Percentiles rank a stretch among this genome's conserved stretches.
Evolutionary conservation across 2,888 invertebrate species (phyloP).

Genomic region (Monopis laevigella): DNA sequence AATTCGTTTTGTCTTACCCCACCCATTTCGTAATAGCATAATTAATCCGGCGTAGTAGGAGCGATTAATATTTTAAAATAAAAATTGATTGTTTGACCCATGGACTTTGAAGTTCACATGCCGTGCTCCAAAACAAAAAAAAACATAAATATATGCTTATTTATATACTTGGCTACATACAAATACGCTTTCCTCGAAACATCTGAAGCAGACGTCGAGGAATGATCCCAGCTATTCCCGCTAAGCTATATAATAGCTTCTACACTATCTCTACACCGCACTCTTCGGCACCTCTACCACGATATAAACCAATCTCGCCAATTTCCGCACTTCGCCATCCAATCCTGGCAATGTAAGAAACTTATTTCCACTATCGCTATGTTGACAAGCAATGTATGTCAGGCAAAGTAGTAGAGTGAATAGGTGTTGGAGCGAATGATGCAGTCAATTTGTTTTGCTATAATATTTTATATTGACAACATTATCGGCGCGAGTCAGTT

Average conservation of each 20-base stretch:
- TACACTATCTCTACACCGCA: slow-evolving; percentile 6
- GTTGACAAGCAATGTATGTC: not conserved
- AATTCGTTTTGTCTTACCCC: too few species aligned
- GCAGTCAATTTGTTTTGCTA: slow-evolving; percentile 8
- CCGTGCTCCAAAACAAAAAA: too few species aligned
- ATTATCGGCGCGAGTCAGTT: slow-evolving; percentile 7
- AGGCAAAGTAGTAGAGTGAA: not conserved
- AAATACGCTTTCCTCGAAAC: too few species aligned
- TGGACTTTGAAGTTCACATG: too few species aligned
- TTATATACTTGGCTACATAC: too few species aligned
- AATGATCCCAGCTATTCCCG: slow-evolving; percentile 5
- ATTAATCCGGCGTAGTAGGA: too few species aligned
- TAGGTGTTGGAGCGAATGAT: not conserved
- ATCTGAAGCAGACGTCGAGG: slow-evolving; percentile 6
- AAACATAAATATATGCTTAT: too few species aligned
- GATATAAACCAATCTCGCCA: not conserved
- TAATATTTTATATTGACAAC: slow-evolving; percentile 11
- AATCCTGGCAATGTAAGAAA: not conserved
- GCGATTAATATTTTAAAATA: too few species aligned
- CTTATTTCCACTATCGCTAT: not conserved
- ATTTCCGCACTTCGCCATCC: not conserved
- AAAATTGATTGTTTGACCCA: too few species aligned
- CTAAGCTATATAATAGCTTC: slow-evolving; percentile 7
- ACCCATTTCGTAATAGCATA: too few species aligned
- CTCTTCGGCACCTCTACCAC: slow-evolving; percentile 1